Base-by-base conservation (phyloP, 2,888 invertebrate genomes). In the Polydrusus cervinus region DNA sequence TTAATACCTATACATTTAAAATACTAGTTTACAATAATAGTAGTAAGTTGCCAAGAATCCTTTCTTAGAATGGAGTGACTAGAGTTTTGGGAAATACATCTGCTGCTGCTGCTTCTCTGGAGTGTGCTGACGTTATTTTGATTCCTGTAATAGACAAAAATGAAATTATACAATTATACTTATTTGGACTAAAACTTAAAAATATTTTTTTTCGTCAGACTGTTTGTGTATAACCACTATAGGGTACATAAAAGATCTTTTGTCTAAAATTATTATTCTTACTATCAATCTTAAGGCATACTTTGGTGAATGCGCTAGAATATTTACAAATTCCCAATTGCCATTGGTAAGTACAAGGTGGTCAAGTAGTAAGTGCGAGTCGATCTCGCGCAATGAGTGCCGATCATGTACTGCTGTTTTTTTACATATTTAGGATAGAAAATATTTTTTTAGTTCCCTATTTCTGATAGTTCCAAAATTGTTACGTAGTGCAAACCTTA, bases 1-100 rank as follows among this genome's bases (percentile, higher is more conserved):
- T 80, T 81, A 82, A 83, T 83, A 82, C 82, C 81, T 82, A 83
- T 67, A 38, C 78, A 77, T 80, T 80, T 81, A 82, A 83, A 83
- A 83, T 82, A 83, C 83, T 82, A 83, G 67, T 79, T 81, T 75
- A 75, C 75, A 75, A 7, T 38, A 74, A 61, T 77, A 74, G 75
- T 75, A 78, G 68, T 71, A 78, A 80, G 77, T 79, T 78, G 76
- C 80, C 79, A 81, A 81, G 81, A 77, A 45, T 13, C 51, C 16
- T 51, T 61, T 75, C 80, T 81, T 81, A 80, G 81, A 79, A 80
- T 80, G 79, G 75, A 80, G 79, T 83, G 83, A 83, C 83, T 83
- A 83, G 83, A 83, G 78, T 82, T 76, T 74, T 66, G 49, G 53
- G 69, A 78, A 78, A 77, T 76, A 73, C 76, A 75, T 79, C 75